Conservation (phyloP, 2,888 invertebrate species). For the Molorchus minor region DNA sequence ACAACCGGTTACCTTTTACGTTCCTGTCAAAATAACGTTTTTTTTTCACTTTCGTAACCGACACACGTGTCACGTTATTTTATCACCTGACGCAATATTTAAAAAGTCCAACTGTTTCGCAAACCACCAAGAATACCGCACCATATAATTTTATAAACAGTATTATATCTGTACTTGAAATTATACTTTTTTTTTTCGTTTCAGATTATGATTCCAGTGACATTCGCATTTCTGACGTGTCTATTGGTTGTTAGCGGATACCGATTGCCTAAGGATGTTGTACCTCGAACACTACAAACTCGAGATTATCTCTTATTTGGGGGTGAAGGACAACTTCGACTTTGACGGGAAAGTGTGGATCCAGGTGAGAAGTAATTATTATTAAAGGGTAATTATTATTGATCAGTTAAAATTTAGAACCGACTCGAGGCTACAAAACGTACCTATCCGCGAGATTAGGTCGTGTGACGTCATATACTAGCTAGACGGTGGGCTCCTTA, state of each 20-base stretch:
- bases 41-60: background rate
- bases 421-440: too few relatives aligned
- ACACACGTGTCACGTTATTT: background rate
- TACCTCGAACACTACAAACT: conserved; percentile 62
- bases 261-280: conserved; percentile 58
- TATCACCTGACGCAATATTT: background rate
- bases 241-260: conserved; percentile 45
- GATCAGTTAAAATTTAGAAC: too few relatives aligned
- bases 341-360: conserved; percentile 69
- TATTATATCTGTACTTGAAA: background rate
- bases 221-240: conserved; percentile 31
- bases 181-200: conserved; percentile 15
- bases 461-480: too few relatives aligned
- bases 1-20: background rate
- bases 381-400: too few relatives aligned
- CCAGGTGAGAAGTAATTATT: conserved; percentile 65
- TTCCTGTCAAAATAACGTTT: conserved; percentile 5
- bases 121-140: background rate
- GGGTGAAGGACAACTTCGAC: conserved; percentile 66
- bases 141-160: background rate
- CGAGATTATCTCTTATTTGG: conserved; percentile 61
- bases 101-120: background rate
- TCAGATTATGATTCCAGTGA: conserved; percentile 34
- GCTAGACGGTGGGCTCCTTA: too few relatives aligned
- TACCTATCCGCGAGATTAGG: too few relatives aligned